Evolutionary conservation across 2,888 invertebrate species (phyloP), one percentile per base, ranked within the genome.

Genomic region (Ceramica pisi): DNA sequence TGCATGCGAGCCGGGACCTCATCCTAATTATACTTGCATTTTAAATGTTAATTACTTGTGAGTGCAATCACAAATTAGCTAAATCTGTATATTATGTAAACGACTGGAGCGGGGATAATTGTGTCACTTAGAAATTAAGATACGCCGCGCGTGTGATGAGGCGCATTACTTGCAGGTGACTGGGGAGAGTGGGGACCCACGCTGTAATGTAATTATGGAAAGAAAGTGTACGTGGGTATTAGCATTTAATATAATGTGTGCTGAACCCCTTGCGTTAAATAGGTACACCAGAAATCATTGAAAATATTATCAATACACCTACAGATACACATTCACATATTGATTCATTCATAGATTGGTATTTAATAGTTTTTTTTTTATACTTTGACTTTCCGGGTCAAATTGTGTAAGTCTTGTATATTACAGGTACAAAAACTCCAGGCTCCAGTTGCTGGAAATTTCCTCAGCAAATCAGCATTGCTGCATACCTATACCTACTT

Each of bases 11-110:
- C 55, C 56, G 35, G 21, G 38, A 69, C 9, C 21, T 41, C 55
- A 41, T 67, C 35, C 44, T 48, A n/a, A 67, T 68, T 73, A 80
- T 50, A 67, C 68, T 67, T 75, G 70, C 78, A 79, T 82, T 86
- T 73, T 85, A 87, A 86, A 87, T 87, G 86, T 81, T 86, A 88
- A 88, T 88, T 83, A 82, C 86, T 85, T 81, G 82, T 82, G 82
- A 83, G 78, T 86, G 81, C 80, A 87, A 71, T 80, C 82, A 78
- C 82, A 84, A 86, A 87, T 84, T 83, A 71, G 57, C 67, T 59
- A 64, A 87, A 87, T 86, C 75, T 75, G 75, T 70, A 80, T 83
- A 83, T 84, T 86, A 89, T 85, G 85, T 77, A 80, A 88, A 87
- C 86, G 55, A 56, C 62, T 61, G 44, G 70, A 41, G 16, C 31